A percentile compares a stretch with the other conserved stretches of the same genome.
Conservation (phyloP, 2,888 invertebrate species). For the Lamellibrachia columna region DNA sequence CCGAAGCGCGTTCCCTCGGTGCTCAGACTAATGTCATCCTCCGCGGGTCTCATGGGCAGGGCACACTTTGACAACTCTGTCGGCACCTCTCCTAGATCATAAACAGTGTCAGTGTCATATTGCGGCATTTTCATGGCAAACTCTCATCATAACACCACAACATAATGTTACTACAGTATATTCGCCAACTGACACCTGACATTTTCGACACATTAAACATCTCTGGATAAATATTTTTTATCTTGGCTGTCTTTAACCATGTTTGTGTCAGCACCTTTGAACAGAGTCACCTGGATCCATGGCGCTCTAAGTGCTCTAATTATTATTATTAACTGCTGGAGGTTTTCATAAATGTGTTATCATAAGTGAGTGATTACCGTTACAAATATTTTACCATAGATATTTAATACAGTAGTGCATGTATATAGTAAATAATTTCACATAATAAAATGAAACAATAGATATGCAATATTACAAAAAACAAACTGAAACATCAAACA, state of each 20-base stretch:
- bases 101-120: background rate
- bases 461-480: background rate
- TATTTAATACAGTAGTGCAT: background rate
- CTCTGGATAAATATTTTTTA: no score
- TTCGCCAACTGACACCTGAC: background rate
- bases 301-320: no score
- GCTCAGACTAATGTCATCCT: slow-evolving; percentile 25
- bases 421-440: background rate
- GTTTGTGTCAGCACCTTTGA: no score
- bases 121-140: background rate
- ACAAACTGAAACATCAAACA: background rate
- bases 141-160: slow-evolving; percentile 18
- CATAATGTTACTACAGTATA: background rate
- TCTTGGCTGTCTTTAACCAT: no score
- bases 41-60: slow-evolving; percentile 48
- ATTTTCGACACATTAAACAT: no score
- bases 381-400: background rate
- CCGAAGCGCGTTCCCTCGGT: slow-evolving; percentile 64
- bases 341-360: background rate
- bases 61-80: slow-evolving; percentile 41
- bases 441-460: background rate
- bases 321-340: background rate
- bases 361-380: background rate
- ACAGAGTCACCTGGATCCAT: no score
- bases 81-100: background rate